Conservation (phyloP, 2,797 vertebrate genomes). For the Thaleichthys pacificus region DNA sequence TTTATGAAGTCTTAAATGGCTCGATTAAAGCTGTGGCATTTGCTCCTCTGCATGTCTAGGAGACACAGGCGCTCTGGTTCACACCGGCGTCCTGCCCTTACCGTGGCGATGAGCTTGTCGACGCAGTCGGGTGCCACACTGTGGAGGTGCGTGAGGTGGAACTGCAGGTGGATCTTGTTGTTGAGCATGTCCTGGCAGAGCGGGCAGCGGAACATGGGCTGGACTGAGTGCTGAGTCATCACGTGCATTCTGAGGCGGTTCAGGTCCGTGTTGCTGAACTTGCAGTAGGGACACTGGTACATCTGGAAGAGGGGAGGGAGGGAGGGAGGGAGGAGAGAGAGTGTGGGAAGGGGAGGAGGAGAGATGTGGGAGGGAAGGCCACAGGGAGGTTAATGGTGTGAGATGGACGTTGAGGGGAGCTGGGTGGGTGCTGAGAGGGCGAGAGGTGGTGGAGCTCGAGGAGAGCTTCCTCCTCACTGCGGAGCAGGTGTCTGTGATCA, state of each 20-base stretch:
- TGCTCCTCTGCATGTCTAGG: slow-evolving; percentile 1
- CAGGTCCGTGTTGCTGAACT: slow-evolving; percentile 94
- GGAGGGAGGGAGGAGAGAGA: slow-evolving; percentile 11
- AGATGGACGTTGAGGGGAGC: slow-evolving; percentile 30
- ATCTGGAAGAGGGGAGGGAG: slow-evolving; percentile 69
- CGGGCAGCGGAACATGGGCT: slow-evolving; percentile 96
- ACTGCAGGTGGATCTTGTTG: slow-evolving; percentile 99
- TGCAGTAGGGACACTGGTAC: slow-evolving; percentile 99
- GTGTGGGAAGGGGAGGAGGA: slow-evolving; percentile 6
- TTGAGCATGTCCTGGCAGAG: slow-evolving; percentile 99
- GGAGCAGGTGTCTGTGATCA: slow-evolving; percentile 65
- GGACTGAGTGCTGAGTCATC: slow-evolving; percentile 98
- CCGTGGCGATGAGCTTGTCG: slow-evolving; percentile 95
- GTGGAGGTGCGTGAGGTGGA: slow-evolving; percentile 99
- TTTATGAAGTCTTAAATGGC: not conserved
- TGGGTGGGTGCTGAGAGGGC: slow-evolving; percentile 34
- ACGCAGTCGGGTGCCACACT: slow-evolving; percentile 98
- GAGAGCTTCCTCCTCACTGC: slow-evolving; percentile 37
- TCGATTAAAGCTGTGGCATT: slow-evolving; percentile 22
- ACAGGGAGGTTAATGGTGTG: slow-evolving; percentile 50
- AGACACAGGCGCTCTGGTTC: too few species aligned
- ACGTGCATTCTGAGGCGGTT: slow-evolving; percentile 97
- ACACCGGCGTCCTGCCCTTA: slow-evolving; percentile 66
- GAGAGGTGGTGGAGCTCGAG: slow-evolving; percentile 36
- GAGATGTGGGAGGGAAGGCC: slow-evolving; percentile 4